Evolutionary conservation across 2,113 vertebrate genomes (phyloP).

Genomic region (Eleginops maclovinus): DNA sequence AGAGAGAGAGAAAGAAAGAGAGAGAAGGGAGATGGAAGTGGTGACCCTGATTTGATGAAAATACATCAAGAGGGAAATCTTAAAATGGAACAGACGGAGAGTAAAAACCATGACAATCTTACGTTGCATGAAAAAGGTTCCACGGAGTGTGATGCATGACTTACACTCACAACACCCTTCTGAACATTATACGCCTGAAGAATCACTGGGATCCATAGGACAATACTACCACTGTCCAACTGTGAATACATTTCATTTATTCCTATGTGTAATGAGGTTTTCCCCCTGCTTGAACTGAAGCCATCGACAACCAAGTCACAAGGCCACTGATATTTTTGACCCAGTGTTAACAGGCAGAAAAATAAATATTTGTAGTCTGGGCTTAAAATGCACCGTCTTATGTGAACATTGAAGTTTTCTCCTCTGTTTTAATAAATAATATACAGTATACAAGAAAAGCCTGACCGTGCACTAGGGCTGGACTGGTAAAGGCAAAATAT

Average conservation of each 20-base stretch:
- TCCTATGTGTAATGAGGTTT: background rate
- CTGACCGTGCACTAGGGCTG: background rate
- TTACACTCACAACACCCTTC: background rate
- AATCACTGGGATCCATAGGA: background rate
- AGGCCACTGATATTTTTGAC: slow-evolving; percentile 35
- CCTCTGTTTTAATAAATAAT: background rate
- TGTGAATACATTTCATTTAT: background rate
- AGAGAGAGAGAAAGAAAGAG: background rate
- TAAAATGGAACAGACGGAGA: slow-evolving; percentile 4
- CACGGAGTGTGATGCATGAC: too few relatives aligned
- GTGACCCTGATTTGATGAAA: slow-evolving; percentile 29
- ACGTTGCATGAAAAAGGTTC: background rate
- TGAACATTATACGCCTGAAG: background rate
- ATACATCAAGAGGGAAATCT: slow-evolving; percentile 9
- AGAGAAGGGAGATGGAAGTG: background rate
- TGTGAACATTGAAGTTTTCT: background rate
- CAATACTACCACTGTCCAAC: background rate
- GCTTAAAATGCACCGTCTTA: background rate
- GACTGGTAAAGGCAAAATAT: too few relatives aligned
- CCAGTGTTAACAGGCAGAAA: slow-evolving; percentile 31
- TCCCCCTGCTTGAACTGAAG: background rate
- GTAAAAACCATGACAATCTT: background rate
- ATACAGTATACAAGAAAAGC: background rate
- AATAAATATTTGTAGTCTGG: slow-evolving; percentile 20
- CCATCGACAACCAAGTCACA: slow-evolving; percentile 5